Base-by-base conservation (phyloP, 2,888 invertebrate species). In the Synergus umbraculus region DNA sequence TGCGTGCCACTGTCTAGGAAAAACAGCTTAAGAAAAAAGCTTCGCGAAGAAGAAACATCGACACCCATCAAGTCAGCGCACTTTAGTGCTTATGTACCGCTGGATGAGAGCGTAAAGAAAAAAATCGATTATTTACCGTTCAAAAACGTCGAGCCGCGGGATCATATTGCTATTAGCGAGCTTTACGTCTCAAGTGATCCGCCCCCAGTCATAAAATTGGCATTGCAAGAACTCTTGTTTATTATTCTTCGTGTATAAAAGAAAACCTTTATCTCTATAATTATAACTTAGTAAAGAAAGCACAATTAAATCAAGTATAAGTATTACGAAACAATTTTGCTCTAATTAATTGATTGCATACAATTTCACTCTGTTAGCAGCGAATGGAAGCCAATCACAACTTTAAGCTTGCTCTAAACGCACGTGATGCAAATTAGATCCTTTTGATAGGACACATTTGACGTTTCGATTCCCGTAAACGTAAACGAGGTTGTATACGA, bases 61-160 rank as follows among this genome's bases (percentile, higher is more conserved):
- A 67, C 46, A 67, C 22, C 44, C 65, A 44, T 22, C 67, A 67
- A 44, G 12, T 22, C n/a, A 43, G 4, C 15, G 9, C 43, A 43
- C 43, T 18, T 66, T n/a, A 54, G 7, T 54, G 66, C 65, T 43
- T 66, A 43, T 43, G 43, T 43, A 66, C 43, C 41, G 43, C 43
- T 66, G 43, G 10, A 66, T 43, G 41, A 66, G 66, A 18, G 43
- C 18, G 66, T 43, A 4, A 44, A 67, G 44, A 44, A 46, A 67
- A 67, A 67, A 67, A 67, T 67, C n/a, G 12, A 67, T 67, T 67
- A 67, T 44, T 43, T 67, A 67, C 67, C 18, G 46, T 44, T 67
- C 22, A 67, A 46, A 22, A 22, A 67, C 22, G 46, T 44, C 22
- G 46, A 13, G 44, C 18, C 44, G 44, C 46, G 4, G n/a, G 46